A percentile compares a stretch with the other conserved stretches of the same genome.
Evolutionary conservation across 2,113 vertebrate genomes (phyloP).

Genomic region (Emberiza fucata): DNA sequence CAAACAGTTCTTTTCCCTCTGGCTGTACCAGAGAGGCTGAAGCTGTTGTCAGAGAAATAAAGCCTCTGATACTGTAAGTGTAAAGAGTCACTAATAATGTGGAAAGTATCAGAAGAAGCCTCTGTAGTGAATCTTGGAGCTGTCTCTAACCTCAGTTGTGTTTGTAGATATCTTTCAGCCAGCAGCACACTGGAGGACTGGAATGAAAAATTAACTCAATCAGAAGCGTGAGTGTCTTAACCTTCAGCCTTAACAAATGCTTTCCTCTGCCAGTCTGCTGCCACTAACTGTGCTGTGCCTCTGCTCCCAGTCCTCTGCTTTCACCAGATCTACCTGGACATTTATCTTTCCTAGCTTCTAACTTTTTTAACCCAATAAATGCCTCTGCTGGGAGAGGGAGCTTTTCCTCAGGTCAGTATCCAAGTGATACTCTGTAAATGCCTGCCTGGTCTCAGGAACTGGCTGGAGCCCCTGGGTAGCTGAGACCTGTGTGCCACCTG

Average conservation of each 20-base stretch:
- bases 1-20: neutral
- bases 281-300: slow-evolving; percentile 4
- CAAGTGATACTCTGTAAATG: neutral
- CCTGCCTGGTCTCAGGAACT: neutral
- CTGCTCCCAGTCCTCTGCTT: slow-evolving; percentile 4
- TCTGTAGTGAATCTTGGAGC: neutral
- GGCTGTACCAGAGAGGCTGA: neutral
- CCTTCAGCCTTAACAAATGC: slow-evolving; percentile 14
- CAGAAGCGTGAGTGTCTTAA: slow-evolving; percentile 84
- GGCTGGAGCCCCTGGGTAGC: neutral
- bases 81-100: neutral
- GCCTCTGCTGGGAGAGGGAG: neutral
- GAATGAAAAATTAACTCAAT: slow-evolving; percentile 77
- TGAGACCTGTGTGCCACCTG: rapidly evolving
- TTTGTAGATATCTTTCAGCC: slow-evolving; percentile 88
- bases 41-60: neutral
- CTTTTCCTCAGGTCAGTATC: neutral
- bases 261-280: neutral
- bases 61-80: neutral
- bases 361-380: neutral
- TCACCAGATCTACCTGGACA: neutral
- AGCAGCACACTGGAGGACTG: slow-evolving; percentile 86
- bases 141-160: slow-evolving; percentile 65
- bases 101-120: neutral
- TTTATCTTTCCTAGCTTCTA: neutral